Evolutionary conservation across 2,888 invertebrate genomes (phyloP).

Genomic region (Macrosiphum euphorbiae): DNA sequence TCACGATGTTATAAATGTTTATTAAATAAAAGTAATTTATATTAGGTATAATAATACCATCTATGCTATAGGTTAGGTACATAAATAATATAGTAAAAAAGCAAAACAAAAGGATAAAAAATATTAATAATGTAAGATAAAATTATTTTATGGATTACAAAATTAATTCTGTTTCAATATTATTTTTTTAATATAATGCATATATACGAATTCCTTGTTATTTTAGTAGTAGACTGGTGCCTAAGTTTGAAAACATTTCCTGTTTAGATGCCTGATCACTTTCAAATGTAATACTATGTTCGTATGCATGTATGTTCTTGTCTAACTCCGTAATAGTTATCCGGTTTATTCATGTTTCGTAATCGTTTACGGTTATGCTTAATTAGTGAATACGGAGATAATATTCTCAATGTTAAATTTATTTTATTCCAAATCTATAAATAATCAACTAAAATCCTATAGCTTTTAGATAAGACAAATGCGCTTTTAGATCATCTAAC

Average conservation of each 20-base stretch:
- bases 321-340: conserved; percentile 29
- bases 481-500: background rate
- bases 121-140: background rate
- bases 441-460: conserved; percentile 3
- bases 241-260: conserved; percentile 29
- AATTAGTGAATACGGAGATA: conserved; percentile 5
- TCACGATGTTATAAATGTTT: background rate
- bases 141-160: background rate
- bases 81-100: background rate
- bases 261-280: conserved; percentile 48
- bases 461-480: background rate
- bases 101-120: background rate
- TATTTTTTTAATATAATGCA: too few relatives aligned
- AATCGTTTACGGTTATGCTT: conserved; percentile 30
- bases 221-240: background rate
- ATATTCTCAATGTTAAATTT: background rate
- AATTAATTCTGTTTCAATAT: background rate
- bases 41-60: too few relatives aligned
- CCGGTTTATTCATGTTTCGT: conserved; percentile 47
- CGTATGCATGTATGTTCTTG: background rate
- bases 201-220: conserved; percentile 13
- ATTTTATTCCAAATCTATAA: background rate
- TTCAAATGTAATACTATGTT: conserved; percentile 54
- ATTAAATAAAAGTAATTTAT: background rate
- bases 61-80: too few relatives aligned